Conservation (phyloP, 2,888 invertebrate species). For the Drosophila suboccidentalis region DNA sequence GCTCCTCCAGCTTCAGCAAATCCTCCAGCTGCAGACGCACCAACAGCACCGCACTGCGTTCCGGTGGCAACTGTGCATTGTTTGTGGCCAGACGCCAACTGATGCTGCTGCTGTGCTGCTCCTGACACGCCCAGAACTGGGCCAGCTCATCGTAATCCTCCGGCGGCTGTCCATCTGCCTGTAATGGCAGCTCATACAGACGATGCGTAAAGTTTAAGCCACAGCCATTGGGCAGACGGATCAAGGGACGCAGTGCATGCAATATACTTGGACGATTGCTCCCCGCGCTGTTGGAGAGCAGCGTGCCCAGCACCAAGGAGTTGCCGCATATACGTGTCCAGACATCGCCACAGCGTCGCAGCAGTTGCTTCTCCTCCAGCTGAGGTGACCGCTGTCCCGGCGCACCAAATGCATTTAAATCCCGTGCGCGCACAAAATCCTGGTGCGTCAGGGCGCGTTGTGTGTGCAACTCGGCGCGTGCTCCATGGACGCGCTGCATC, state of each 20-base stretch:
- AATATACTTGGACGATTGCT: slow-evolving; percentile 32
- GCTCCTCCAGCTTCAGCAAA: slow-evolving; percentile 31
- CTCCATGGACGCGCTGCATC: slow-evolving; percentile 64
- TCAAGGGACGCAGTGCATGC: slow-evolving; percentile 50
- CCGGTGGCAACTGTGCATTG: slow-evolving; percentile 64
- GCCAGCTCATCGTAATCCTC: slow-evolving; percentile 60
- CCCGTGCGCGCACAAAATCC: slow-evolving; percentile 65
- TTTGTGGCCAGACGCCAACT: slow-evolving; percentile 45
- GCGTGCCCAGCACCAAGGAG: slow-evolving; percentile 73
- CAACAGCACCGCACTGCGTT: slow-evolving; percentile 75
- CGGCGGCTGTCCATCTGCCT: slow-evolving; percentile 55
- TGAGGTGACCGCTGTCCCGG: slow-evolving; percentile 69
- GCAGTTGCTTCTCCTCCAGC: slow-evolving; percentile 81
- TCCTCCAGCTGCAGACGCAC: slow-evolving; percentile 65
- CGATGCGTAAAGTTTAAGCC: slow-evolving; percentile 59
- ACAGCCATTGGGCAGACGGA: slow-evolving; percentile 18
- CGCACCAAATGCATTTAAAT: slow-evolving; percentile 67
- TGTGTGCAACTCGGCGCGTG: slow-evolving; percentile 74
- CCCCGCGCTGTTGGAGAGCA: slow-evolving; percentile 73
- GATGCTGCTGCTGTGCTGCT: slow-evolving; percentile 40
- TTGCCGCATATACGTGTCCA: slow-evolving; percentile 77
- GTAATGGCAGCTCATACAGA: slow-evolving; percentile 72
- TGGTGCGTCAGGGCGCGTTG: slow-evolving; percentile 74
- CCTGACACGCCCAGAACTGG: slow-evolving; percentile 66
- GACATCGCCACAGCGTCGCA: slow-evolving; percentile 80